phyloP scores from a whole-genome alignment of 1,140 invertebrate species.

The Chrysomallon squamiferum region DNA sequence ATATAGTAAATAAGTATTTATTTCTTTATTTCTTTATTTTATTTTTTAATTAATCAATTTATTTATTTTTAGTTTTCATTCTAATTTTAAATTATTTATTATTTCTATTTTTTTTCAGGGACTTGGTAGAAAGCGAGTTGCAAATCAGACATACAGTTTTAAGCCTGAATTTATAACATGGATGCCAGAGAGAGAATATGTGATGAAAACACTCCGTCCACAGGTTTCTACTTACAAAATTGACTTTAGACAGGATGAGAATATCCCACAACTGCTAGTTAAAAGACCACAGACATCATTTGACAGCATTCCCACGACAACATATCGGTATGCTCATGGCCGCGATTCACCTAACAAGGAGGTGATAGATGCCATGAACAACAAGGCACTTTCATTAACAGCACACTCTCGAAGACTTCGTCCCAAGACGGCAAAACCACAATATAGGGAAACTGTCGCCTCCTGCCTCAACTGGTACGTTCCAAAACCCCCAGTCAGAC shows the following conservation, averaged over 20 bases:
- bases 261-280: conserved; percentile 35
- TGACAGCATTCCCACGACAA: conserved; percentile 46
- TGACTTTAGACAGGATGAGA: conserved; percentile 36
- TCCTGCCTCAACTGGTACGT: conserved; percentile 51
- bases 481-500: conserved; percentile 9
- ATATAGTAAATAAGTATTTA: too few species aligned
- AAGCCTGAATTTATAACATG: conserved; percentile 55
- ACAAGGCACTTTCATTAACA: conserved; percentile 44
- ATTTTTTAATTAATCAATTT: too few species aligned
- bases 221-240: conserved; percentile 46
- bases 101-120: conserved; percentile 40
- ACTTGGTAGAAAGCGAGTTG: conserved; percentile 46
- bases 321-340: conserved; percentile 54
- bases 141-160: conserved; percentile 44
- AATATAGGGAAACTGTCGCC: conserved; percentile 48
- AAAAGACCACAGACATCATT: conserved; percentile 52
- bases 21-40: too few species aligned
- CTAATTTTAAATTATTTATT: too few species aligned
- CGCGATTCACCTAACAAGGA: conserved; percentile 41
- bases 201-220: conserved; percentile 37
- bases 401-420: conserved; percentile 34
- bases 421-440: conserved; percentile 33
- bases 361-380: conserved; percentile 45
- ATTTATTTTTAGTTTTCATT: too few species aligned
- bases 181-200: conserved; percentile 47